Conservation (phyloP, 2,888 invertebrate genomes). For the Apoda limacodes region DNA sequence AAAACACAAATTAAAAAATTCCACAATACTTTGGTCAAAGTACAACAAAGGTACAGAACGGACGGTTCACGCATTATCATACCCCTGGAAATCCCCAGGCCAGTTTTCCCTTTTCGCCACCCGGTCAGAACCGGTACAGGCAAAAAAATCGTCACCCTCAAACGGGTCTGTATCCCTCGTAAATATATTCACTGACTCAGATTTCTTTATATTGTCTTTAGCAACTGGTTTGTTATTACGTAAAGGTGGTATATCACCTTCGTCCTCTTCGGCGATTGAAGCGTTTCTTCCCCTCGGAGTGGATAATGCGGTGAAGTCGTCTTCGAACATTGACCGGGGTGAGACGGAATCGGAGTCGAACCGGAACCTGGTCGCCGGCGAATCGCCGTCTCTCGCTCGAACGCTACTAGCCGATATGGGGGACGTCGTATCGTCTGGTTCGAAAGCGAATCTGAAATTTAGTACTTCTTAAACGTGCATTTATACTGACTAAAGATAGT, state of each 20-base stretch:
- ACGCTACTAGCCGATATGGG: constrained; percentile 44
- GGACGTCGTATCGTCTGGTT: constrained; percentile 43
- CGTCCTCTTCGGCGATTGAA: constrained; percentile 61
- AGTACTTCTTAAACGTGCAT: no score
- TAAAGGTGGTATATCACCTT: constrained; percentile 47
- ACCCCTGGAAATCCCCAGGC: constrained; percentile 61
- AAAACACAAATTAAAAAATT: constrained; percentile 27
- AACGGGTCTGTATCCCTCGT: constrained; percentile 89
- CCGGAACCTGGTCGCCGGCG: constrained; percentile 45
- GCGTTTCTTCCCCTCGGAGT: constrained; percentile 49
- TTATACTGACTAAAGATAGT: no score
- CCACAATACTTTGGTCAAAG: constrained; percentile 9
- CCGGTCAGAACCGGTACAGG: constrained; percentile 59
- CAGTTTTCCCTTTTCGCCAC: constrained; percentile 59
- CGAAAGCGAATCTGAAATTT: constrained; percentile 50
- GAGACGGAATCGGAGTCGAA: constrained; percentile 60
- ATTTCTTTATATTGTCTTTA: constrained; percentile 82
- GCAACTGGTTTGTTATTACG: constrained; percentile 31
- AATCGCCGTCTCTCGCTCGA: constrained; percentile 39
- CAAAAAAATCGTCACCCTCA: constrained; percentile 90
- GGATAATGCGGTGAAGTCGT: constrained; percentile 72
- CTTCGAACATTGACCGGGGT: constrained; percentile 52
- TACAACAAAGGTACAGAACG: constrained; percentile 16
- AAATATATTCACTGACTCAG: constrained; percentile 92
- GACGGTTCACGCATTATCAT: constrained; percentile 46